These are phyloP conservation scores for Ypsolopha sequella DNA, from an alignment of 2,888 invertebrate species.

Conservation along the genomic window DNA sequence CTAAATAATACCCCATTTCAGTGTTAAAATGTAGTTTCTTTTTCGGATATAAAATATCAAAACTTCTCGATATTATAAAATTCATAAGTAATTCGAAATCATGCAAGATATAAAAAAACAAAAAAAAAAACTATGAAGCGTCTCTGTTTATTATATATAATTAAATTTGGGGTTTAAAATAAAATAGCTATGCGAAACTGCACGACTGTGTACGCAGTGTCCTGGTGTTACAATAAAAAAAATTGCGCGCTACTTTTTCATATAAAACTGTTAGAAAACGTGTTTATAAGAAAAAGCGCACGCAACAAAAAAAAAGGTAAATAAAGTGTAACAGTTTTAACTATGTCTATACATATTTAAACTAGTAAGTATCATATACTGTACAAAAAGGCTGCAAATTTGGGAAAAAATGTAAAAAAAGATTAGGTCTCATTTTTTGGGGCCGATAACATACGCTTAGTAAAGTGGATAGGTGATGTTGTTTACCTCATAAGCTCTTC, in stretches of 20 bases:
- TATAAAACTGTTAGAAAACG: constrained; percentile 15
- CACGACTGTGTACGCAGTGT: constrained; percentile 28
- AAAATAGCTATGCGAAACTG: constrained; percentile 29
- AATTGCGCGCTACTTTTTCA: constrained; percentile 32
- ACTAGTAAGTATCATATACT: constrained; percentile 66
- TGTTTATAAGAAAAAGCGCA: constrained; percentile 24
- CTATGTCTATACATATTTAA: constrained; percentile 62
- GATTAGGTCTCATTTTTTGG: constrained; percentile 53
- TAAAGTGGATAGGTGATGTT: constrained; percentile 52
- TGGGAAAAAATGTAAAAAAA: constrained; percentile 60
- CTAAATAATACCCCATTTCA: neutral
- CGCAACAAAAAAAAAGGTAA: constrained; percentile 39
- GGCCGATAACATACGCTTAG: constrained; percentile 66
- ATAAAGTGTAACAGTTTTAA: constrained; percentile 44
- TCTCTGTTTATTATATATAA: constrained; percentile 35
- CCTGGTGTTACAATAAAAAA: constrained; percentile 40
- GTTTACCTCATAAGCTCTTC: constrained; percentile 59
- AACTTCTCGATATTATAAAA: constrained; percentile 16
- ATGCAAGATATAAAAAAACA: constrained; percentile 24
- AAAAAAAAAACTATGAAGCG: constrained; percentile 37
- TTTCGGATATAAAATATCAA: constrained; percentile 21
- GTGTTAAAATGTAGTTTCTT: constrained; percentile 41
- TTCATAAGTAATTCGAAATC: constrained; percentile 27
- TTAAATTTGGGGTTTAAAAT: constrained; percentile 27
- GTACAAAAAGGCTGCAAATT: constrained; percentile 63